Conservation (phyloP, 2,113 vertebrate genomes). For the Pteruthius melanotis region DNA sequence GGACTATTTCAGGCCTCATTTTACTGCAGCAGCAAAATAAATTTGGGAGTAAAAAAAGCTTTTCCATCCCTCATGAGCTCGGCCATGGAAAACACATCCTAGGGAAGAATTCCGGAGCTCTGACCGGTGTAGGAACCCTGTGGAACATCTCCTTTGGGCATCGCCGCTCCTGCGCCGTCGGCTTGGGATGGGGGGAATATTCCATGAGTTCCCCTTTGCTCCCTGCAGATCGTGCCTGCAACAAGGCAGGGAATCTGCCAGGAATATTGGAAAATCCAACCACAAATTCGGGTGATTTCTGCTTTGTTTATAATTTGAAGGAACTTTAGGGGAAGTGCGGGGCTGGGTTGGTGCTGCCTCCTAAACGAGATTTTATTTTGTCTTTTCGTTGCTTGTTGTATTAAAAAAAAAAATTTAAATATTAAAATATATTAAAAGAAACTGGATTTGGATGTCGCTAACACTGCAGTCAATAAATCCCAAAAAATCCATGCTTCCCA, state of each 20-base stretch:
- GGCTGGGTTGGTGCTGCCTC: neutral
- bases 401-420: too few species aligned
- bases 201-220: neutral
- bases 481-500: neutral
- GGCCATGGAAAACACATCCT: neutral
- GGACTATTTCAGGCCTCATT: neutral
- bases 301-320: neutral
- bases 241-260: neutral
- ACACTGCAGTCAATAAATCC: neutral
- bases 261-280: neutral
- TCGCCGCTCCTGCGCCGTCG: neutral
- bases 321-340: too few species aligned
- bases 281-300: neutral
- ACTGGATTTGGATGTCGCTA: neutral
- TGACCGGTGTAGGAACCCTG: neutral
- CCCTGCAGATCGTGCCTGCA: neutral
- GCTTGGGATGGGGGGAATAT: neutral
- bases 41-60: neutral
- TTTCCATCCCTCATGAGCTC: neutral
- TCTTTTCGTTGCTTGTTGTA: neutral
- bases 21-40: neutral
- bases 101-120: neutral
- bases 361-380: neutral
- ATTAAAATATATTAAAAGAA: too few species aligned
- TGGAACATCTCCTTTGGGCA: neutral